A percentile compares a stretch with the other conserved stretches of the same genome.
phyloP scores from a whole-genome alignment of 92 coral and sea anemone species.

The Siderastrea siderea region DNA sequence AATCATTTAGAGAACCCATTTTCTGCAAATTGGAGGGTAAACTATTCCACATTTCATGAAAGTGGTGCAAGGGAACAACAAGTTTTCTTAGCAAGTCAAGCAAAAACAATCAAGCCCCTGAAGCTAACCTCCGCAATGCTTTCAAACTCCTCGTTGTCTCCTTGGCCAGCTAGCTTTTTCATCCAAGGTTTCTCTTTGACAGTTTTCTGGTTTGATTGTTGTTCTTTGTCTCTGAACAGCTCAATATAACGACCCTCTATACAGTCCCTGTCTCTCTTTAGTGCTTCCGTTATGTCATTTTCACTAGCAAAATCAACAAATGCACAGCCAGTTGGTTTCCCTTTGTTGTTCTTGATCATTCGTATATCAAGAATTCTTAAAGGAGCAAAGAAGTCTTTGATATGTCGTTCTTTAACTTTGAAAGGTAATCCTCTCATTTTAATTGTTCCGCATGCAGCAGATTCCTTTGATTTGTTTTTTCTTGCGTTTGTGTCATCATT shows the following conservation, averaged over 20 bases:
- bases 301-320: conserved; percentile 88
- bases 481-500: conserved; percentile 23
- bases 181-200: conserved; percentile 87
- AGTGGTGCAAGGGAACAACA: no score
- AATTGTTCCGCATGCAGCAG: conserved; percentile 71
- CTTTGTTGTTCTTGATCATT: conserved; percentile 75
- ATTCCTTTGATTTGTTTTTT: conserved; percentile 11
- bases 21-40: no score
- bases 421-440: conserved; percentile 97
- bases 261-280: conserved; percentile 88
- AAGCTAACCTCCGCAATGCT: conserved; percentile 87
- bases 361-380: conserved; percentile 76
- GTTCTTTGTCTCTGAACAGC: conserved; percentile 83
- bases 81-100: background rate
- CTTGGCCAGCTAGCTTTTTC: conserved; percentile 71
- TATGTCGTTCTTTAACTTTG: conserved; percentile 80
- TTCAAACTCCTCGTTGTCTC: conserved; percentile 80
- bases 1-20: no score
- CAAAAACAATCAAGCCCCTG: background rate
- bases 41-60: background rate
- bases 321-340: conserved; percentile 90
- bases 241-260: conserved; percentile 93
- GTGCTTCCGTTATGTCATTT: conserved; percentile 83
- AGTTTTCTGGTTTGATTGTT: conserved; percentile 10
- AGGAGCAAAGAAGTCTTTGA: conserved; percentile 89